Percentiles rank a stretch among this genome's conserved stretches.
phyloP scores from a whole-genome alignment of 1,140 invertebrate species.

The Lineus longissimus region DNA sequence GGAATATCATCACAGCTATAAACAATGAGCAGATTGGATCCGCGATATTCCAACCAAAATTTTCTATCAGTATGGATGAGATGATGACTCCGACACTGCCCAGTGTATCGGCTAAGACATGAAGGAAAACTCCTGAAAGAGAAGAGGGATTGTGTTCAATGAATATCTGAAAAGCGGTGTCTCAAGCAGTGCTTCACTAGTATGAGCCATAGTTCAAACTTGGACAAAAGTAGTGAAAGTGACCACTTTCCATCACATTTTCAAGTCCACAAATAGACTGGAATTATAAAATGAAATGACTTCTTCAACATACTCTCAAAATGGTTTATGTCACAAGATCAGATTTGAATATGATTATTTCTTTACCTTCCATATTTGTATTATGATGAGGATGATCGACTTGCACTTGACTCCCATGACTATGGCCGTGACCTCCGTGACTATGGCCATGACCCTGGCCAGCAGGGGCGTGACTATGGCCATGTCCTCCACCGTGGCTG shows the following conservation, averaged over 20 bases:
- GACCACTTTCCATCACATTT: no score
- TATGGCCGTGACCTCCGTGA: slow-evolving; percentile 20
- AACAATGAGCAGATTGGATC: slow-evolving; percentile 66
- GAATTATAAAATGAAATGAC: no score
- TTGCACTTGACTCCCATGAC: not conserved
- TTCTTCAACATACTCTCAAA: no score
- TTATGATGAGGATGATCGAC: slow-evolving; percentile 49
- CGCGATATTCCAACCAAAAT: slow-evolving; percentile 61
- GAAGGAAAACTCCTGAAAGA: slow-evolving; percentile 61
- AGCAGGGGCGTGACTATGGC: slow-evolving; percentile 52
- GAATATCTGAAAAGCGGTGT: no score
- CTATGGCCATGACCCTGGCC: slow-evolving; percentile 21
- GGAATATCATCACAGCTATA: slow-evolving; percentile 60
- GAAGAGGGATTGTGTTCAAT: slow-evolving; percentile 10
- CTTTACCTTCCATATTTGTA: slow-evolving; percentile 65
- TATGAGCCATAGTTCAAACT: no score
- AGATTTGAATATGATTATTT: not conserved
- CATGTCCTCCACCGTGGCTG: slow-evolving; percentile 26
- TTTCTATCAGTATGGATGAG: slow-evolving; percentile 62
- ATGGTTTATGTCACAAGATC: no score
- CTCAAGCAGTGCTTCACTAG: no score
- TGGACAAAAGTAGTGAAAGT: no score
- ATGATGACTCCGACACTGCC: slow-evolving; percentile 65
- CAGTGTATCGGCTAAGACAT: slow-evolving; percentile 64
- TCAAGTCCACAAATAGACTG: no score